Evolutionary conservation across 2,113 vertebrate species (phyloP).

Genomic region (Mystacornis crossleyi): DNA sequence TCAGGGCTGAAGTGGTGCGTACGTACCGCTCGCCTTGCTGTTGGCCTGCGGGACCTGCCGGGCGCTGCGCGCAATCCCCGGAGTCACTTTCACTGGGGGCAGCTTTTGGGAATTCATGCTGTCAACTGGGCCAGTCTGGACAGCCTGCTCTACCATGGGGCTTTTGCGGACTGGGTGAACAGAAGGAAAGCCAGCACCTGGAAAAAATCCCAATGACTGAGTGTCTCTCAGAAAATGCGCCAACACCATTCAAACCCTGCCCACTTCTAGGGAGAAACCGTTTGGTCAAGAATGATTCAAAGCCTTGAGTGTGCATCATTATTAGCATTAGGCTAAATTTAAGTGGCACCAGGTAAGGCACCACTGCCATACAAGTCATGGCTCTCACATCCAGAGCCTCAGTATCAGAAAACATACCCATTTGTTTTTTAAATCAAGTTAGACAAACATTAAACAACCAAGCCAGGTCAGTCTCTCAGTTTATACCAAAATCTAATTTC

Average conservation of each 20-base stretch:
- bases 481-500: not conserved
- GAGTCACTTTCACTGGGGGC: conserved; percentile 61
- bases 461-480: not conserved
- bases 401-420: not conserved
- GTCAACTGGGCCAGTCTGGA: conserved; percentile 87
- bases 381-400: not conserved
- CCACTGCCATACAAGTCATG: not conserved
- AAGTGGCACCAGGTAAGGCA: not conserved
- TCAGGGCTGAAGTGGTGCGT: fast-evolving
- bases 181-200: conserved; percentile 79
- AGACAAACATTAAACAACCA: not conserved
- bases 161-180: conserved; percentile 80
- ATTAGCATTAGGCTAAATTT: not conserved
- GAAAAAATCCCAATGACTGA: conserved; percentile 16
- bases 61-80: conserved; percentile 61
- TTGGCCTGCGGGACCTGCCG: conserved; percentile 49
- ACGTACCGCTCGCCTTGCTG: conserved; percentile 62
- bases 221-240: fast-evolving
- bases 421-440: not conserved
- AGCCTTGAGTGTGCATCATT: not conserved
- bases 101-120: conserved; percentile 75
- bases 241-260: not conserved
- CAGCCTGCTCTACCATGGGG: conserved; percentile 95
- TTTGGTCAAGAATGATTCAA: not conserved
- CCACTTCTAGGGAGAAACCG: not conserved